These are phyloP conservation scores for Calephelis perditalis DNA, from an alignment of 2,888 invertebrate species.

Conservation along the genomic window DNA sequence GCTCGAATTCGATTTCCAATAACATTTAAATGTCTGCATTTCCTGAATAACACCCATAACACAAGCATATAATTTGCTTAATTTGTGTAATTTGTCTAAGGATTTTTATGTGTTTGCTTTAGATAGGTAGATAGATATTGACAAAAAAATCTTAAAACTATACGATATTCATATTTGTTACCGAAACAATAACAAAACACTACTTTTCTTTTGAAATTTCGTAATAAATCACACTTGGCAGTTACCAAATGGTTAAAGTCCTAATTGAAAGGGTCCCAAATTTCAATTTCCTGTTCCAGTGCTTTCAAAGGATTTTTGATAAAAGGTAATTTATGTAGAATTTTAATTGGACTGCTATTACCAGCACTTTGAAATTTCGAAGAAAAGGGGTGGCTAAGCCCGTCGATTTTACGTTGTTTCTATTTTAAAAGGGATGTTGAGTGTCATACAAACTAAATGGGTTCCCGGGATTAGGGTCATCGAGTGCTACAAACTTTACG, in stretches of 20 bases:
- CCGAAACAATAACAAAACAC: no score
- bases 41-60: no score
- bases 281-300: slow-evolving; percentile 5
- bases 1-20: no score
- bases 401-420: slow-evolving; percentile 55
- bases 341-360: slow-evolving; percentile 25
- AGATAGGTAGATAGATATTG: no score
- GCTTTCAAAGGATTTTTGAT: slow-evolving; percentile 21
- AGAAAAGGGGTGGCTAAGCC: slow-evolving; percentile 31
- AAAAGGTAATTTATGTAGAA: slow-evolving; percentile 26
- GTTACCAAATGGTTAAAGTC: slow-evolving; percentile 2
- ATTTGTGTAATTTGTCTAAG: no score
- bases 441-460: slow-evolving; percentile 59
- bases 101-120: no score
- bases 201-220: neutral
- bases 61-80: no score
- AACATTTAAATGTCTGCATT: no score
- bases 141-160: no score
- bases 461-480: slow-evolving; percentile 53
- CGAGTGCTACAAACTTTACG: slow-evolving; percentile 55
- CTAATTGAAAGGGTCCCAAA: slow-evolving; percentile 9
- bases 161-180: no score
- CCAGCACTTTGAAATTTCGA: slow-evolving; percentile 17
- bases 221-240: slow-evolving; percentile 1
- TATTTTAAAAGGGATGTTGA: slow-evolving; percentile 58